Evolutionary conservation across 2,888 invertebrate species (phyloP).

Genomic region (Steinernema hermaphroditum): DNA sequence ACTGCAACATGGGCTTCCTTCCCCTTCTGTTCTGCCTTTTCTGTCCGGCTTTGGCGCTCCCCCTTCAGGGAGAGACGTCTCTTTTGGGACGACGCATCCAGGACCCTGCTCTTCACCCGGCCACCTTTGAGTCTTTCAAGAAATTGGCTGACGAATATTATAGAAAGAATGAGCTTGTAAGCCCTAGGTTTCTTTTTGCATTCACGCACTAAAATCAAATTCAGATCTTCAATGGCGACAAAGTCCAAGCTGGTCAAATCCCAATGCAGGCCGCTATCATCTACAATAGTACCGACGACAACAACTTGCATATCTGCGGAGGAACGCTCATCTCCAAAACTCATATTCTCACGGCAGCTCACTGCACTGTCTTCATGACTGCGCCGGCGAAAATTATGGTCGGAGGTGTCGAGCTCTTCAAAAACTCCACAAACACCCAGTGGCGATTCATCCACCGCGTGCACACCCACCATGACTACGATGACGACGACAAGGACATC

Average conservation of each 20-base stretch:
- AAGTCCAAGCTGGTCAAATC: not conserved
- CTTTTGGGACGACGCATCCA: not conserved
- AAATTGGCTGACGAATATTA: not conserved
- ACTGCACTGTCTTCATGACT: not conserved
- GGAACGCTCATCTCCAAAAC: not conserved
- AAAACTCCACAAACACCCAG: not conserved
- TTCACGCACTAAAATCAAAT: too few relatives aligned
- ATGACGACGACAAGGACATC: constrained; percentile 6
- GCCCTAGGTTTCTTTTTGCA: not conserved
- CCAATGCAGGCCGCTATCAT: not conserved
- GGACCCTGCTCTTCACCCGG: not conserved
- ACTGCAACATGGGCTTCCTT: too few relatives aligned
- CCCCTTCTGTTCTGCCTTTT: too few relatives aligned
- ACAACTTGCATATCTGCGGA: not conserved
- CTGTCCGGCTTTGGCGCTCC: too few relatives aligned
- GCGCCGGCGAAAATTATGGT: not conserved
- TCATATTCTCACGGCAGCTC: not conserved
- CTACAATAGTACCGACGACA: not conserved
- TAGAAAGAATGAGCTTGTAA: not conserved
- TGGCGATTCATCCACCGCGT: not conserved
- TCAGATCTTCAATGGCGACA: not conserved
- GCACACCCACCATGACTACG: not conserved
- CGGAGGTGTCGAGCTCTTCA: not conserved
- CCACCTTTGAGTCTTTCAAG: not conserved
- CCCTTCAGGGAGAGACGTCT: too few relatives aligned